Conservation (phyloP, 1,140 invertebrate species). For the Kradibia gibbosae region DNA sequence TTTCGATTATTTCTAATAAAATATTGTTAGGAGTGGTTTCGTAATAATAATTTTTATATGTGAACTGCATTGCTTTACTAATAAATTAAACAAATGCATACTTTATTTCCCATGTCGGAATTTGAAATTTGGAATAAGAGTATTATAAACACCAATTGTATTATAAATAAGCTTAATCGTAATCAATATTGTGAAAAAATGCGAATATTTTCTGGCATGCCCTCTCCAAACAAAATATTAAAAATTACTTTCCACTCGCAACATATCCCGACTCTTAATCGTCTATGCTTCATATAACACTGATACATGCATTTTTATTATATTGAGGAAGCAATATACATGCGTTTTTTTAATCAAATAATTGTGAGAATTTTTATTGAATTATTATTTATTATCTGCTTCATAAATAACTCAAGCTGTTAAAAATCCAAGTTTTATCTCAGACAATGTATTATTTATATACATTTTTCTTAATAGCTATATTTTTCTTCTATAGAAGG, state of each 20-base stretch:
- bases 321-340: too few species aligned
- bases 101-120: too few species aligned
- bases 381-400: conserved; percentile 35
- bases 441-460: not conserved
- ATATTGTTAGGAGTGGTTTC: too few species aligned
- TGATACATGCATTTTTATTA: not conserved
- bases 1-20: too few species aligned
- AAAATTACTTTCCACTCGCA: not conserved
- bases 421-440: too few species aligned
- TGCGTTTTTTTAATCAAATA: not conserved
- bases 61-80: too few species aligned
- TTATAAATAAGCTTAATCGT: not conserved
- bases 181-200: not conserved
- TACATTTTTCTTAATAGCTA: not conserved
- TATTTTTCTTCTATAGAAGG: not conserved
- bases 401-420: not conserved
- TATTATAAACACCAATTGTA: too few species aligned
- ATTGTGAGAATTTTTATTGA: not conserved
- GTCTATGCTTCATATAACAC: not conserved
- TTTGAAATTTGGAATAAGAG: too few species aligned
- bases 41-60: too few species aligned
- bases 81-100: too few species aligned
- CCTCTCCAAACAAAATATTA: not conserved
- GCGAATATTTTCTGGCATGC: not conserved
- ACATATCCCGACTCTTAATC: not conserved